Conservation (phyloP, 2,797 vertebrate genomes). For the Clarias laeviceps region DNA sequence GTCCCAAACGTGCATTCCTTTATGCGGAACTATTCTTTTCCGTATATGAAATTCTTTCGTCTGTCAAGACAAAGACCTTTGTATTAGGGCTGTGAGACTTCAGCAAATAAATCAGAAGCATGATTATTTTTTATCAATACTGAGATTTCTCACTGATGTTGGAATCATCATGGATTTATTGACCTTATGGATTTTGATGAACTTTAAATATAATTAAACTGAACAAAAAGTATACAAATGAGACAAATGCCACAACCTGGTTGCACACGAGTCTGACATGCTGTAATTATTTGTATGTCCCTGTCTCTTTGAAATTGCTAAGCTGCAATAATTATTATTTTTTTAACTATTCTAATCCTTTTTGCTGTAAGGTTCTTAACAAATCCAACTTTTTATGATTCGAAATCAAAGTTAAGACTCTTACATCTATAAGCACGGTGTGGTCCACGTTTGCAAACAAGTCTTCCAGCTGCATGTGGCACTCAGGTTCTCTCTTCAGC, state of each 20-base stretch:
- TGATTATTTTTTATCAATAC: too few species aligned
- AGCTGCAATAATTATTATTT: too few species aligned
- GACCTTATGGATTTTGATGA: too few species aligned
- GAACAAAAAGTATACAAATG: too few species aligned
- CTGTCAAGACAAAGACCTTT: conserved; percentile 55
- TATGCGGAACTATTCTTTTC: fast-evolving
- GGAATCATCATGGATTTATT: too few species aligned
- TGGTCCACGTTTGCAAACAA: background rate
- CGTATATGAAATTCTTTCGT: fast-evolving
- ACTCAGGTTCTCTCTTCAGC: conserved; percentile 47
- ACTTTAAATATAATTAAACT: too few species aligned
- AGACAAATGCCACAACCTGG: too few species aligned
- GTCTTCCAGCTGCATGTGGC: fast-evolving
- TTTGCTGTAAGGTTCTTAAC: background rate
- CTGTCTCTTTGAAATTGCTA: background rate
- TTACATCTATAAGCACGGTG: conserved; percentile 70
- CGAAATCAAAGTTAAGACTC: background rate
- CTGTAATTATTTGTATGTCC: background rate
- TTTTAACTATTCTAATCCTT: background rate
- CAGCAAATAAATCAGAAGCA: too few species aligned
- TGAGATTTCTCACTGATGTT: too few species aligned
- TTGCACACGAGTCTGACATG: too few species aligned
- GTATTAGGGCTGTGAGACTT: background rate
- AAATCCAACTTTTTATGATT: conserved; percentile 7
- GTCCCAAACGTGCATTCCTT: conserved; percentile 50